Percentiles rank a stretch among this genome's conserved stretches.
These are phyloP conservation scores for Chymomyza caudatula DNA, from an alignment of 2,888 invertebrate species.

Conservation along the genomic window DNA sequence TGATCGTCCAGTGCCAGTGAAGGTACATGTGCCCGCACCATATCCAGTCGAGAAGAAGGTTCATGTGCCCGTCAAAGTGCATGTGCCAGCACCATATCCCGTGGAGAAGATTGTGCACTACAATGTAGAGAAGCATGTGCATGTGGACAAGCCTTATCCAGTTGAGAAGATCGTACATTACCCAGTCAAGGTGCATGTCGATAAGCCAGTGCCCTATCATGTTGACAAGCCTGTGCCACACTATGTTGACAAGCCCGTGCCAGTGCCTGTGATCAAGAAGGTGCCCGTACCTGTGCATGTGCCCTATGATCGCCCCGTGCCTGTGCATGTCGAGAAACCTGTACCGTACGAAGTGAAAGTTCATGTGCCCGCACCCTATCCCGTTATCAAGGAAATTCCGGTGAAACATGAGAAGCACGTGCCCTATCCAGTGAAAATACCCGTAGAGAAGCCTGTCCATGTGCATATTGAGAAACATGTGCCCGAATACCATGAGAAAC, in stretches of 20 bases:
- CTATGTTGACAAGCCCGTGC: conserved; percentile 81
- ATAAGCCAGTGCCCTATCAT: conserved; percentile 84
- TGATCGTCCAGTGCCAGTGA: conserved; percentile 88
- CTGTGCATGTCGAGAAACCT: conserved; percentile 85
- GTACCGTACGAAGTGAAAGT: conserved; percentile 87
- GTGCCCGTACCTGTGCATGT: conserved; percentile 84
- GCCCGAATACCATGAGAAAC: conserved; percentile 80
- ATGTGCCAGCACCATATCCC: conserved; percentile 87
- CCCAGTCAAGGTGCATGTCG: conserved; percentile 84
- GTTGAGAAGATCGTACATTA: conserved; percentile 86
- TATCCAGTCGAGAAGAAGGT: conserved; percentile 85
- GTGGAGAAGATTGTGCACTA: conserved; percentile 82
- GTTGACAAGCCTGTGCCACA: conserved; percentile 84
- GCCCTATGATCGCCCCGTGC: conserved; percentile 81
- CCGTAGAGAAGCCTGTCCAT: conserved; percentile 84
- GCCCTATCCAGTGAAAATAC: conserved; percentile 85
- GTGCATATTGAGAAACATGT: conserved; percentile 88
- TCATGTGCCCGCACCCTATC: conserved; percentile 83
- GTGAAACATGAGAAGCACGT: conserved; percentile 84
- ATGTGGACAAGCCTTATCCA: conserved; percentile 86
- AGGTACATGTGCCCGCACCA: conserved; percentile 82
- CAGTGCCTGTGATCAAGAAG: conserved; percentile 82
- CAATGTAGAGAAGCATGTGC: conserved; percentile 86
- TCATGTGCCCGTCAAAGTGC: conserved; percentile 85
- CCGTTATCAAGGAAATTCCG: conserved; percentile 84